Conservation (phyloP, 1,140 invertebrate species). For the Aricia agestis region DNA sequence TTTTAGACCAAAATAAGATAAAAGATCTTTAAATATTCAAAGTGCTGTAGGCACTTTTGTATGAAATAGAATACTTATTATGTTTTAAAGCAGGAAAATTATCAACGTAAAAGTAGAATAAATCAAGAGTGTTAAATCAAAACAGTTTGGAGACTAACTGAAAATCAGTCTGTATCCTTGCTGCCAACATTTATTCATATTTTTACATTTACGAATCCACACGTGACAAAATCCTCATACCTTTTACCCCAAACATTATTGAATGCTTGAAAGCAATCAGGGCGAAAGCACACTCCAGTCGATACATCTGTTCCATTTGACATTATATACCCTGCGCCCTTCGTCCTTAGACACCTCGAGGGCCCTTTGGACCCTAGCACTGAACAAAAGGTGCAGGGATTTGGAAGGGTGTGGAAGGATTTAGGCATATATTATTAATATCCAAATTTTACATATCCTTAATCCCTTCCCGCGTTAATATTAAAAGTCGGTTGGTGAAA, state of each 20-base stretch:
- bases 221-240: not conserved
- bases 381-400: constrained; percentile 26
- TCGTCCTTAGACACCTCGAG: constrained; percentile 29
- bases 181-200: not conserved
- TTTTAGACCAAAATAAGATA: no score
- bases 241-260: constrained; percentile 16
- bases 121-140: no score
- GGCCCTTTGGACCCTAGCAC: constrained; percentile 26
- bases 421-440: constrained; percentile 11
- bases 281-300: constrained; percentile 28
- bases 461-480: not conserved
- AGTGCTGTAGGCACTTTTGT: no score
- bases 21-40: no score
- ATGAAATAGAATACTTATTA: no score
- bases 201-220: not conserved
- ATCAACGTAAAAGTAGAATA: no score
- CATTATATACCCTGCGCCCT: constrained; percentile 24
- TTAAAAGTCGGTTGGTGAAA: not conserved
- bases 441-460: not conserved
- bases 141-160: no score
- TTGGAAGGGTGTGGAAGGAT: constrained; percentile 22
- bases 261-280: constrained; percentile 30
- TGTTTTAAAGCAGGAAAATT: no score
- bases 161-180: no score
- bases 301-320: constrained; percentile 39